Conservation (phyloP, 1,140 invertebrate species). For the Apis florea region DNA sequence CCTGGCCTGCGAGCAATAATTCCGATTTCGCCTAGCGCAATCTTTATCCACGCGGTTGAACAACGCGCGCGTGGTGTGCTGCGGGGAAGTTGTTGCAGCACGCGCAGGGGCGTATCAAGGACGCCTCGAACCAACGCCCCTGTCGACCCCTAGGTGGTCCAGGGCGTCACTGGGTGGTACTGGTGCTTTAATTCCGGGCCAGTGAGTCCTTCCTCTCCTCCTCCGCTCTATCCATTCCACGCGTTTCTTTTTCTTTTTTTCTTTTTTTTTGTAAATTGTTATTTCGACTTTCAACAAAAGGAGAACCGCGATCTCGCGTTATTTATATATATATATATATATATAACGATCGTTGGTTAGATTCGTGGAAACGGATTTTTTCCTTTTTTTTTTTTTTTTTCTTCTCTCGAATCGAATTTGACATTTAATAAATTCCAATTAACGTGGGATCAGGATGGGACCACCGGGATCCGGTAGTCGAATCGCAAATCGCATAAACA, state of each 20-base stretch:
- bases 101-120: conserved; percentile 73
- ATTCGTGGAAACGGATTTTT: background rate
- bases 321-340: too few relatives aligned
- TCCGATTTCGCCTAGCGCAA: conserved; percentile 48
- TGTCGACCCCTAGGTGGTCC: conserved; percentile 77
- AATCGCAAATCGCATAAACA: conserved; percentile 69
- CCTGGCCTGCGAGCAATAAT: conserved; percentile 57
- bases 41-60: conserved; percentile 44
- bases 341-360: too few relatives aligned
- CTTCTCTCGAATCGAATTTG: background rate
- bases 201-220: conserved; percentile 27
- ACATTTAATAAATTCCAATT: conserved; percentile 66
- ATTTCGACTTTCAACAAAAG: too few relatives aligned
- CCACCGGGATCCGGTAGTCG: conserved; percentile 66
- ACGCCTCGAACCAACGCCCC: conserved; percentile 69
- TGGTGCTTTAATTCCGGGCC: conserved; percentile 69
- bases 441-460: conserved; percentile 38
- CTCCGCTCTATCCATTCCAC: background rate
- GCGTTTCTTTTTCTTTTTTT: fast-evolving
- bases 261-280: too few relatives aligned
- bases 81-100: conserved; percentile 68
- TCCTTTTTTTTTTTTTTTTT: background rate
- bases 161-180: conserved; percentile 76
- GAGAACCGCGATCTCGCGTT: too few relatives aligned
- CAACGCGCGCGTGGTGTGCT: conserved; percentile 54